These are phyloP conservation scores for Agrypnus murinus DNA, from an alignment of 2,888 invertebrate genomes.

Conservation along the genomic window DNA sequence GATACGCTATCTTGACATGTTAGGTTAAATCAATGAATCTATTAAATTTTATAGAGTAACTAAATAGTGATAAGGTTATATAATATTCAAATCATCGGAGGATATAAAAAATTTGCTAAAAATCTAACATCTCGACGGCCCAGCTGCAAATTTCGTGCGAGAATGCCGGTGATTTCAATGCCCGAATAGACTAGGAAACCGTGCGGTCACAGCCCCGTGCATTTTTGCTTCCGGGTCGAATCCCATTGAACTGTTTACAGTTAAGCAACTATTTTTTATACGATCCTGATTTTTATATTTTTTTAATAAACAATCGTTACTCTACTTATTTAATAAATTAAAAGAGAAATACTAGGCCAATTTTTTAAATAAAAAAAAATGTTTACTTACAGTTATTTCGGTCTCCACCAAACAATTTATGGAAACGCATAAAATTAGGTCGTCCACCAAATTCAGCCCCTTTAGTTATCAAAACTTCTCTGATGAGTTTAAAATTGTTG, in stretches of 20 bases:
- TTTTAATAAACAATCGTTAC: too few species aligned
- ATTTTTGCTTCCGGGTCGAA: constrained; percentile 55
- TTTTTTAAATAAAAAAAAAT: background rate
- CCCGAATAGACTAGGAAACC: constrained; percentile 55
- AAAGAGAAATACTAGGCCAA: background rate
- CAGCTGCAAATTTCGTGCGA: constrained; percentile 39
- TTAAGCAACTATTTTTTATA: constrained; percentile 5
- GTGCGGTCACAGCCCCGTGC: constrained; percentile 49
- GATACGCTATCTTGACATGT: background rate
- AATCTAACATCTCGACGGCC: constrained; percentile 20
- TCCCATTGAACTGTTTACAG: constrained; percentile 21
- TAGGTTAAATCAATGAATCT: background rate
- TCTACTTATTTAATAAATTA: too few species aligned
- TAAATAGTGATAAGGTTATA: background rate
- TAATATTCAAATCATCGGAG: background rate
- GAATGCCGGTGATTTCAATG: constrained; percentile 60
- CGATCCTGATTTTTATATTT: too few species aligned
- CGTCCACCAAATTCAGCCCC: constrained; percentile 89
- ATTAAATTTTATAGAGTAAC: too few species aligned
- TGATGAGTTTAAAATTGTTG: constrained; percentile 81
- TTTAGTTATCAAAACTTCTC: constrained; percentile 85
- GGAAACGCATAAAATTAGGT: constrained; percentile 87
- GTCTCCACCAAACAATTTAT: constrained; percentile 88
- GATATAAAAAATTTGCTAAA: background rate
- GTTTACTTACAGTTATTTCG: constrained; percentile 88